phyloP scores from a whole-genome alignment of 2,113 vertebrate species.

The Ploceus nigricollis region DNA sequence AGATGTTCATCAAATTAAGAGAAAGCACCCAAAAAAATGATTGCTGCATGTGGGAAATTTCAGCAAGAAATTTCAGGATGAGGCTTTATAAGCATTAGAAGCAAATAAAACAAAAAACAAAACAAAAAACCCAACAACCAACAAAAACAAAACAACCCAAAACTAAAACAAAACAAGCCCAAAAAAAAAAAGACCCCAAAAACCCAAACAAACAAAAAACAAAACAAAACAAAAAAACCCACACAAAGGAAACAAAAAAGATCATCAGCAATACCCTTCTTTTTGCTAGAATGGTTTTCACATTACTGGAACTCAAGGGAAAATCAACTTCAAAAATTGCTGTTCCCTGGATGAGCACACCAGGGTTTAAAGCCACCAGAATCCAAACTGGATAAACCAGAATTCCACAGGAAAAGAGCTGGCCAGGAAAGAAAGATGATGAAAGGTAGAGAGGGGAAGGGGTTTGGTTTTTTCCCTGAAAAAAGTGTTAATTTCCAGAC shows the following conservation, averaged over 20 bases:
- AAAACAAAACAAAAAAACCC: neutral
- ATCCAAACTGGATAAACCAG: neutral
- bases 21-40: neutral
- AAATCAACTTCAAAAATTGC: neutral
- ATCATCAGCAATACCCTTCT: neutral
- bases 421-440: neutral
- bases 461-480: fast-evolving
- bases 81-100: neutral
- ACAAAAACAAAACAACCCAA: neutral
- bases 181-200: too few species aligned
- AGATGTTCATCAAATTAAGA: neutral
- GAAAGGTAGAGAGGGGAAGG: neutral
- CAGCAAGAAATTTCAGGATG: neutral
- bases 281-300: neutral
- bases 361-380: neutral
- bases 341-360: neutral
- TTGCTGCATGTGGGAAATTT: neutral
- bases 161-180: too few species aligned
- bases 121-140: neutral
- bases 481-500: neutral
- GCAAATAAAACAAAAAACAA: neutral
- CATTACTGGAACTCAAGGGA: neutral
- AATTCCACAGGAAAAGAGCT: neutral
- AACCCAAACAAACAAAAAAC: neutral
- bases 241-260: neutral